A percentile compares a stretch with the other conserved stretches of the same genome.
Conservation (phyloP, 2,797 vertebrate species). For the Molossus alvarezi region DNA sequence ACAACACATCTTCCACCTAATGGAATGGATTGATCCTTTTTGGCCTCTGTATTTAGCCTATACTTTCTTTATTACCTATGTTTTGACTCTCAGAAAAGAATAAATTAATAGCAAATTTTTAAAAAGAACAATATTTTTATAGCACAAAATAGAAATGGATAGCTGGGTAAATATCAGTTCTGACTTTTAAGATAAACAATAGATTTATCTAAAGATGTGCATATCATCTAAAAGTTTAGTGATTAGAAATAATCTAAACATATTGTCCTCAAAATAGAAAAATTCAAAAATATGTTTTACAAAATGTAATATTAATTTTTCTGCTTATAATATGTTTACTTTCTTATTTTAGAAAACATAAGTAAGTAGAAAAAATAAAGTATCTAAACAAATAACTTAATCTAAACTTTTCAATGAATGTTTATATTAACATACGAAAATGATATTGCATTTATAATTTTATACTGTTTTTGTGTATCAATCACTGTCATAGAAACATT, state of each 20-base stretch:
- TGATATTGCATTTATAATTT: background rate
- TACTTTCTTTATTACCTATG: background rate
- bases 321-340: background rate
- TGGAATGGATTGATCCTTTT: background rate
- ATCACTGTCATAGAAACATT: slow-evolving; percentile 17
- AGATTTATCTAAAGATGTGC: slow-evolving; percentile 16
- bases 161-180: background rate
- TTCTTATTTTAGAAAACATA: slow-evolving; percentile 2
- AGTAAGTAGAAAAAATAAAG: background rate
- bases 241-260: slow-evolving; percentile 40
- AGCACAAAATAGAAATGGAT: slow-evolving; percentile 8
- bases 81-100: slow-evolving; percentile 8
- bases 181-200: slow-evolving; percentile 11
- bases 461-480: background rate
- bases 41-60: background rate
- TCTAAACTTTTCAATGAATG: background rate
- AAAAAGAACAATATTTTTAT: slow-evolving; percentile 26
- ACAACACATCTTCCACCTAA: background rate
- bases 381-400: slow-evolving; percentile 30
- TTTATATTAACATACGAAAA: slow-evolving; percentile 51
- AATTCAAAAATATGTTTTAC: background rate
- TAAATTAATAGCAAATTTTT: background rate
- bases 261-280: background rate
- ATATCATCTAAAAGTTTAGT: slow-evolving; percentile 21
- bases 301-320: slow-evolving; percentile 48